Evolutionary conservation across 2,888 invertebrate species (phyloP), one percentile per base, ranked within the genome.

Genomic region (Adelphocoris suturalis): DNA sequence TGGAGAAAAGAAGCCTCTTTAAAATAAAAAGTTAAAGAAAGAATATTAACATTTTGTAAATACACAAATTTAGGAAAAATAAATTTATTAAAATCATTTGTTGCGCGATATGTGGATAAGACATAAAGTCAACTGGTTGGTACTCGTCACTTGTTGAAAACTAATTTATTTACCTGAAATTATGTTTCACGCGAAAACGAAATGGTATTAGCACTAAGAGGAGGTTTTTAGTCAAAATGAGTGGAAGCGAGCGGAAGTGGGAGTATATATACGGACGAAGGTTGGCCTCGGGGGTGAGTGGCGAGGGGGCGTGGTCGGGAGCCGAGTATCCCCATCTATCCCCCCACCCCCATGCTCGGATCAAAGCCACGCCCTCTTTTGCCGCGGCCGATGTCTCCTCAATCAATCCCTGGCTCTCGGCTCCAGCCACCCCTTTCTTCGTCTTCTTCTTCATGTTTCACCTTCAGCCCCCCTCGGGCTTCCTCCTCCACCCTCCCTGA

Each of bases 311-410:
- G 86, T 14, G 85, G 57, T 19, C 12, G 16, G 37, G 55, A n/a
- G 75, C 11, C 61, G n/a, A 28, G 46, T 47, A 11, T 75, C 76
- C 76, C 76, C 48, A 76, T 16, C 16, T 11, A n/a, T 28, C 23
- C 78, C 37, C 75, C 27, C 89, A 61, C 86, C 11, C 55, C 76
- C 78, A 76, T 37, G 76, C 37, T 78, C 86, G 47, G 61, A 88
- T 84, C 84, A 23, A 81, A 89, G 91, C 90, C 89, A 86, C 90
- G 89, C 89, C 87, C 89, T 90, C 88, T 82, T 86, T 80, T 78
- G 81, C 81, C 19, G 46, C 81, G 27, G 23, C 61, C 16, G 88
- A 89, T 57, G 81, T 81, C 89, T 89, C 82, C 81, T 89, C 89
- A 89, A 89, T 89, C 89, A 89, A 89, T 89, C 82, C 89, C 52